Evolutionary conservation across 2,888 invertebrate species (phyloP).

Genomic region (Pristionchus exspectatus): DNA sequence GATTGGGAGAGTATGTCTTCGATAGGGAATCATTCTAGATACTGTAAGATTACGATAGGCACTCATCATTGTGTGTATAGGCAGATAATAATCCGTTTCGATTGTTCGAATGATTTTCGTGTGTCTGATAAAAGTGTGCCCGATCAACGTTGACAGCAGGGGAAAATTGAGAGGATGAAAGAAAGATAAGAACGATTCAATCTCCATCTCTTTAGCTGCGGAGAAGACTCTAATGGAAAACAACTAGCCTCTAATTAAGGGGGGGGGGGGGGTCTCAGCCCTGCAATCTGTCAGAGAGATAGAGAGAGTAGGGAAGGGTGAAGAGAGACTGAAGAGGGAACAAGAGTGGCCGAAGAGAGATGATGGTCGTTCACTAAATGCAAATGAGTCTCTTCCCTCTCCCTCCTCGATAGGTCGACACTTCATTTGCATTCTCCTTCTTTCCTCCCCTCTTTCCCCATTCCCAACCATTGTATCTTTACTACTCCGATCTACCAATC

Average conservation of each 20-base stretch:
- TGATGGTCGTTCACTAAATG: slow-evolving; percentile 41
- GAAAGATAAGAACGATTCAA: not conserved
- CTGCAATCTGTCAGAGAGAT: slow-evolving; percentile 19
- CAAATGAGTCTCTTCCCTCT: slow-evolving; percentile 51
- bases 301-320: slow-evolving; percentile 21
- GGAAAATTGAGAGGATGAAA: not conserved
- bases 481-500: slow-evolving; percentile 1
- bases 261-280: not conserved
- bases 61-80: not conserved
- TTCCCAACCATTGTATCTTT: slow-evolving; percentile 36
- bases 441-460: not conserved
- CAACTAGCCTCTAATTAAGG: not conserved
- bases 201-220: not conserved
- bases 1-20: slow-evolving; percentile 56
- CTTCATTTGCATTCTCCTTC: slow-evolving; percentile 53
- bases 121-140: not conserved
- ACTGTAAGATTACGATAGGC: not conserved
- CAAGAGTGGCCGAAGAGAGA: slow-evolving; percentile 1
- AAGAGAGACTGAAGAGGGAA: not conserved
- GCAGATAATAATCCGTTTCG: not conserved
- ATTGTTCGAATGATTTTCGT: slow-evolving; percentile 39
- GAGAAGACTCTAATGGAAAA: not conserved
- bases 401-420: slow-evolving; percentile 37
- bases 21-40: slow-evolving; percentile 49
- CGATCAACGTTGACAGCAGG: no score